Base-by-base conservation (phyloP, 2,888 invertebrate genomes). In the Nezara viridula region DNA sequence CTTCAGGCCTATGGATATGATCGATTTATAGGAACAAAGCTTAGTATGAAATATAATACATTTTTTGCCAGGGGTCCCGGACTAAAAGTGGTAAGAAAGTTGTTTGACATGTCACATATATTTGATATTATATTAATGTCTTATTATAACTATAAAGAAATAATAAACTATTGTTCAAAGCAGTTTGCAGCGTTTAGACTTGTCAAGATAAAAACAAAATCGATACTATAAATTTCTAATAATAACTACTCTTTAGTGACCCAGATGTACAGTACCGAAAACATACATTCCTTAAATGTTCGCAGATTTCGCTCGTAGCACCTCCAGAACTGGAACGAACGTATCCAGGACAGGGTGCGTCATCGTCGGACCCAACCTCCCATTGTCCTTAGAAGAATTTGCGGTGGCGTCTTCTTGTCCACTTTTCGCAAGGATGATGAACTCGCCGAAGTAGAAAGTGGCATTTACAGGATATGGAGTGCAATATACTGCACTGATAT, bases 361-460 rank as follows among this genome's bases (percentile, higher is more conserved):
- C 66, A 37, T 21, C 37, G 5, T 27, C 6, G 14, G 32, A 16
- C 44, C 81, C 81, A 81, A 10, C 44, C 44, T 81, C 44, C 24
- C 77, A 77, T 77, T 77, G 77, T 77, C 24, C 1, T 10, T 5
- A 3, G n/a, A 81, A 44, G 81, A 44, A 81, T 81, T 40, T 81
- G 81, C 81, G 66, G 37, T 73, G 66, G 66, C 66, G 66, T 73
- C 37, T 52, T n/a, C n/a, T 44, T 44, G 66, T 73, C 66, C 66
- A 32, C 27, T 7, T 19, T 73, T 19, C 19, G 7, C 6, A 37
- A 44, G 7, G 19, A 37, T 19, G 37, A 37, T 37, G 66, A 66
- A 60, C 60, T 60, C n/a, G 7, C 77, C 37, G 44, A 1, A 47
- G 40, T 14, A 81, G 81, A 81, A 81, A 47, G 44, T 44, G 44